Conservation (phyloP, 2,797 vertebrate species). For the Synanceia verrucosa region DNA sequence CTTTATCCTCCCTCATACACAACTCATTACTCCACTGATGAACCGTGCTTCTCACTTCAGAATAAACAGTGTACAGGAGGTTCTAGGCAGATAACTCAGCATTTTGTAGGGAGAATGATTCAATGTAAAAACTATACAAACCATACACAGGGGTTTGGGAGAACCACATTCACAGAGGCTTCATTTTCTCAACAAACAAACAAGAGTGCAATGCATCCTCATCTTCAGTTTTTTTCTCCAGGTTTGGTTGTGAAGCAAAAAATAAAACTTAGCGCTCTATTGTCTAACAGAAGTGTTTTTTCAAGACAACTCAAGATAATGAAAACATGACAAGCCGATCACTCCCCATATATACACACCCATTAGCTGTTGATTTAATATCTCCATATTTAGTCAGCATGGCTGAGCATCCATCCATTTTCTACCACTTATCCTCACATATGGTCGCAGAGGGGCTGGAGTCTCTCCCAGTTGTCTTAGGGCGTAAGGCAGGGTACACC, state of each 20-base stretch:
- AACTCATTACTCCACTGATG: neutral
- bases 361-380: conserved; percentile 37
- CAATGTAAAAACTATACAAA: too few relatives aligned
- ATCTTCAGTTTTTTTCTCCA: neutral
- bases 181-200: neutral
- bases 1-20: neutral
- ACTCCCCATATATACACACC: neutral
- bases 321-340: neutral
- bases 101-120: conserved; percentile 1
- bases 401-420: too few relatives aligned
- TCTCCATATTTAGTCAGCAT: conserved; percentile 39
- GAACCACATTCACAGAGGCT: neutral
- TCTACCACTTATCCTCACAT: too few relatives aligned
- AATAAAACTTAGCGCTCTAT: neutral
- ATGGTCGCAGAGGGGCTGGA: too few relatives aligned
- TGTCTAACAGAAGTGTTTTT: neutral
- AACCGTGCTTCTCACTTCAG: neutral
- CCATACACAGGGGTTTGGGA: neutral
- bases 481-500: too few relatives aligned
- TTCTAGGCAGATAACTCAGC: neutral
- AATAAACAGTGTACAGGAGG: neutral
- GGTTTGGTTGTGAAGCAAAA: neutral
- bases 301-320: neutral
- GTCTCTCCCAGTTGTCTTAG: too few relatives aligned
- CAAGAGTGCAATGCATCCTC: neutral